phyloP scores from a whole-genome alignment of 2,113 vertebrate species.

The Hyperopisus bebe region DNA sequence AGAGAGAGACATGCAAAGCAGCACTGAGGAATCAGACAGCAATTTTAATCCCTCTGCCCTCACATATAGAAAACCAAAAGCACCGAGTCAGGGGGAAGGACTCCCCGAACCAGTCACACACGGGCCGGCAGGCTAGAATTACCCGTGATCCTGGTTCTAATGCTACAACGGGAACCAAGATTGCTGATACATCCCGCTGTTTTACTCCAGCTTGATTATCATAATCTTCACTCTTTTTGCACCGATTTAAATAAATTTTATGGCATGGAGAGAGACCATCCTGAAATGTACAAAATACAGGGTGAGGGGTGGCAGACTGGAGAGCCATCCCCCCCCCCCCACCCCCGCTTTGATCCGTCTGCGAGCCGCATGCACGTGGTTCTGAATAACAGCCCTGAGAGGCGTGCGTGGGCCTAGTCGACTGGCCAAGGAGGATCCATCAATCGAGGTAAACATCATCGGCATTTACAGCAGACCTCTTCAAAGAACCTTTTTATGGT shows the following conservation, averaged over 20 bases:
- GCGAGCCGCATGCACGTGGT: not conserved
- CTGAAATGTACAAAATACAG: not conserved
- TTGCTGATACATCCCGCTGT: not conserved
- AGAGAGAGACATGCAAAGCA: conserved; percentile 16
- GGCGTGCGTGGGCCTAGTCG: not conserved
- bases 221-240: not conserved
- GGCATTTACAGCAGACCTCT: not conserved
- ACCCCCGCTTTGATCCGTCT: not conserved
- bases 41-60: not conserved
- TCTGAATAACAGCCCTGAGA: not conserved
- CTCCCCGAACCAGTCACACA: not conserved
- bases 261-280: not conserved
- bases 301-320: not conserved
- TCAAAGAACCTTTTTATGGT: not conserved
- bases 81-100: not conserved
- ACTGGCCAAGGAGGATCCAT: not conserved
- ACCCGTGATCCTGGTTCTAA: not conserved
- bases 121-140: not conserved
- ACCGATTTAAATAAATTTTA: not conserved
- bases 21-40: conserved; percentile 15
- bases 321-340: not conserved
- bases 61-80: not conserved
- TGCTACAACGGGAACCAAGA: not conserved
- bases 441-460: not conserved
- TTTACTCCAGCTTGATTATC: not conserved